These are phyloP conservation scores for Kryptolebias ocellatus DNA, from an alignment of 2,797 vertebrate genomes.

Conservation along the genomic window DNA sequence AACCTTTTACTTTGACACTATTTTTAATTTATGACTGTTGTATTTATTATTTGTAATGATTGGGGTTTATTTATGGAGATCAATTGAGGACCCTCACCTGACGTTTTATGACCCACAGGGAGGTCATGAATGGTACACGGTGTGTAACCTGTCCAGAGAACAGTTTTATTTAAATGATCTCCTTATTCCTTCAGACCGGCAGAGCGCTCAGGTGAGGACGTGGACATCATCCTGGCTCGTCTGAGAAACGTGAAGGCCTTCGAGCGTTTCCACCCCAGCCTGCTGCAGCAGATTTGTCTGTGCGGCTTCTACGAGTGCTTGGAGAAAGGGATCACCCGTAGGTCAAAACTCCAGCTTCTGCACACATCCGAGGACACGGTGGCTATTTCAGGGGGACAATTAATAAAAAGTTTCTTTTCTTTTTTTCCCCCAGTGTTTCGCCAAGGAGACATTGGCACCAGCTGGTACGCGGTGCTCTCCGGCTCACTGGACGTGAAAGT, in stretches of 20 bases:
- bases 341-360: slow-evolving; percentile 57
- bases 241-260: slow-evolving; percentile 94
- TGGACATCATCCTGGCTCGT: slow-evolving; percentile 93
- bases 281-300: slow-evolving; percentile 95
- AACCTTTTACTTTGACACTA: no score
- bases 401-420: neutral
- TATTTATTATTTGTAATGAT: no score
- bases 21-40: no score
- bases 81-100: no score
- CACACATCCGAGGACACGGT: neutral
- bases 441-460: slow-evolving; percentile 97
- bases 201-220: slow-evolving; percentile 93
- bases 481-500: slow-evolving; percentile 98
- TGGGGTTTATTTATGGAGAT: no score
- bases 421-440: slow-evolving; percentile 87
- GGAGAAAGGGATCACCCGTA: slow-evolving; percentile 96
- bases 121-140: no score
- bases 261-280: slow-evolving; percentile 91
- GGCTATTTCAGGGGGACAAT: no score
- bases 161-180: neutral
- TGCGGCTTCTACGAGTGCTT: slow-evolving; percentile 95
- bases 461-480: slow-evolving; percentile 95
- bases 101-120: no score
- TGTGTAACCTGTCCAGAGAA: no score
- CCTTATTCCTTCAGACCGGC: slow-evolving; percentile 81